Evolutionary conservation across 1,140 invertebrate genomes (phyloP).

Genomic region (Ceratina australensis): DNA sequence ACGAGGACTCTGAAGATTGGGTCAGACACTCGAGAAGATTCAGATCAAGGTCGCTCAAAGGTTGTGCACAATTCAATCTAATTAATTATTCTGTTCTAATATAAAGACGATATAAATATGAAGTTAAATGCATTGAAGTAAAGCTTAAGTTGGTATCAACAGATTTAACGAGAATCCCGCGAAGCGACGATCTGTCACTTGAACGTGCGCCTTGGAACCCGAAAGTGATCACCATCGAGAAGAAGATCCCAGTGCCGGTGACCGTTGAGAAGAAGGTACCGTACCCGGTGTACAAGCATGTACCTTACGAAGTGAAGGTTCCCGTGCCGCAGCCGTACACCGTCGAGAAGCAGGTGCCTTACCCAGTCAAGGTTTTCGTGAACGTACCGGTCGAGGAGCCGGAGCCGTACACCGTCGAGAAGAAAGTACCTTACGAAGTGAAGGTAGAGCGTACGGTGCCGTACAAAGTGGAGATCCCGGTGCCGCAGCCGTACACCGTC

Average conservation of each 20-base stretch:
- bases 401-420: slow-evolving; percentile 83
- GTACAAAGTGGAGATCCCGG: slow-evolving; percentile 80
- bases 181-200: background rate
- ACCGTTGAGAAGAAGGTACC: slow-evolving; percentile 83
- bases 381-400: slow-evolving; percentile 73
- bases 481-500: slow-evolving; percentile 82
- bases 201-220: background rate
- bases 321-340: slow-evolving; percentile 80
- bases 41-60: background rate
- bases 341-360: slow-evolving; percentile 77
- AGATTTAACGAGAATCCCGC: slow-evolving; percentile 15
- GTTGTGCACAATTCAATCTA: too few relatives aligned
- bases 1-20: slow-evolving; percentile 24
- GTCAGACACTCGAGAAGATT: fast-evolving
- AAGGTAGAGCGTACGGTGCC: slow-evolving; percentile 84
- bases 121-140: slow-evolving; percentile 24
- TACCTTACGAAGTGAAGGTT: slow-evolving; percentile 82
- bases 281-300: slow-evolving; percentile 80
- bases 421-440: slow-evolving; percentile 84
- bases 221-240: slow-evolving; percentile 80
- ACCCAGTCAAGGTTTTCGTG: slow-evolving; percentile 71
- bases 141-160: too few relatives aligned
- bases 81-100: too few relatives aligned
- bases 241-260: slow-evolving; percentile 84
- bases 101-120: too few relatives aligned